Evolutionary conservation across 1,140 invertebrate genomes (phyloP), one percentile per base, ranked within the genome.

Genomic region (Halictus rubicundus): DNA sequence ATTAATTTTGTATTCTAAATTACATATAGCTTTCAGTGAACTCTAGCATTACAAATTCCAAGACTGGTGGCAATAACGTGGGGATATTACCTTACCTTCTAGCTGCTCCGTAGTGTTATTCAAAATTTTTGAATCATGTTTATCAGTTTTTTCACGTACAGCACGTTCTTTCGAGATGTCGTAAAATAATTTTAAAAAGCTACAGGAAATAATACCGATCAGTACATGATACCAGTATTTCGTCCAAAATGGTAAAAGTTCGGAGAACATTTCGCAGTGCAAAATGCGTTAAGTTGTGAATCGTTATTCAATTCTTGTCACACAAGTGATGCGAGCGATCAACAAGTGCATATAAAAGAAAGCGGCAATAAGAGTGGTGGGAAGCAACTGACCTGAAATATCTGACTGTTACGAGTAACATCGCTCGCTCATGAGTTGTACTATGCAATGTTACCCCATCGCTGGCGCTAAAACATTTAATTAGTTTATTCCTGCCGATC

Each of bases 241-340:
- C 14, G 65, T 80, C 83, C 88, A 90, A 78, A 92, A 92, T 32
- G 91, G 91, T 23, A 90, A 42, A 37, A 89, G 39, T 70, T 92
- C 77, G 8, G 81, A 63, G 39, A 90, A 54, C 90, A 92, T 92
- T 70, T 71, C 7, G 8, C 61, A 19, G 32, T n/a, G n/a, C n/a
- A 5, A 39, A 39, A 69, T 23, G 14, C 42, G 21, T 23, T 19
- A 16, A 63, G 16, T 60, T 23, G 2, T 25, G 19, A n/a, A 52
- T 37, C 59, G n/a, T 21, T 42, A 60, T 3, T 68, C 6, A 21
- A 59, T 14, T 68, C 19, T 27, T 68, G 42, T 52, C 32, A n/a
- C n/a, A n/a, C n/a, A n/a, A 25, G 25, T 27, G 39, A 25, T 16
- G 32, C 46, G 10, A 32, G 70, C 19, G 21, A 16, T 37, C 42